phyloP scores from a whole-genome alignment of 2,797 vertebrate species.

The Ara ararauna region DNA sequence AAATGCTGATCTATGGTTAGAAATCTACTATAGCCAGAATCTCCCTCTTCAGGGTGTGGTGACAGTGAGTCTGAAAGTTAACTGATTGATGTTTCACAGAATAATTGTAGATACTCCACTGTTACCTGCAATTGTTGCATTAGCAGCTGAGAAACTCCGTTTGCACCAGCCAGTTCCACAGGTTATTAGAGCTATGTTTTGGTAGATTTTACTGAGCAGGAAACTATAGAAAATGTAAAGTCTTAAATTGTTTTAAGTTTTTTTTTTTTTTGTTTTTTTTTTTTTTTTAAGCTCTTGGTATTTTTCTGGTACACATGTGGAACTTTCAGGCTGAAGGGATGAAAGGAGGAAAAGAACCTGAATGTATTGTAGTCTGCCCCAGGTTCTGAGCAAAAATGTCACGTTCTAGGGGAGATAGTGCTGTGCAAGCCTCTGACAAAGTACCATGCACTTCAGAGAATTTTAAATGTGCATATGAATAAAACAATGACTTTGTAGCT shows the following conservation, averaged over 20 bases:
- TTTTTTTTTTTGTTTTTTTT: too few relatives aligned
- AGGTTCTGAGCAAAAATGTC: background rate
- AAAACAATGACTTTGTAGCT: background rate
- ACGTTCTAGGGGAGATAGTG: background rate
- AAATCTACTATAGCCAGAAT: background rate
- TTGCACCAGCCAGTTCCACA: background rate
- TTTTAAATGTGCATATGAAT: background rate
- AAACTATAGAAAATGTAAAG: background rate
- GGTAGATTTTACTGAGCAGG: background rate
- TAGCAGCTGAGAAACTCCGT: background rate
- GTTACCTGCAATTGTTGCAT: background rate
- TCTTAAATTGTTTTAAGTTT: background rate
- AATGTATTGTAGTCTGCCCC: background rate
- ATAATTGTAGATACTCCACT: background rate
- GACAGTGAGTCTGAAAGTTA: background rate
- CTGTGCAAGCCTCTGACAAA: background rate
- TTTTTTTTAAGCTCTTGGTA: background rate
- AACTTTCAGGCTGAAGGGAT: background rate
- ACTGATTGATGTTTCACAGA: background rate
- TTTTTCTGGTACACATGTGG: background rate
- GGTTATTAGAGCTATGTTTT: background rate
- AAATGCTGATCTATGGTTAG: background rate
- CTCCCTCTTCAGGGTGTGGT: background rate
- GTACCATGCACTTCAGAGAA: background rate
- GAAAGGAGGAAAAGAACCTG: background rate